Percentiles rank a stretch among this genome's conserved stretches.
These are phyloP conservation scores for Pantherophis alleghaniensis DNA, from an alignment of 2,797 vertebrate species.

Conservation along the genomic window DNA sequence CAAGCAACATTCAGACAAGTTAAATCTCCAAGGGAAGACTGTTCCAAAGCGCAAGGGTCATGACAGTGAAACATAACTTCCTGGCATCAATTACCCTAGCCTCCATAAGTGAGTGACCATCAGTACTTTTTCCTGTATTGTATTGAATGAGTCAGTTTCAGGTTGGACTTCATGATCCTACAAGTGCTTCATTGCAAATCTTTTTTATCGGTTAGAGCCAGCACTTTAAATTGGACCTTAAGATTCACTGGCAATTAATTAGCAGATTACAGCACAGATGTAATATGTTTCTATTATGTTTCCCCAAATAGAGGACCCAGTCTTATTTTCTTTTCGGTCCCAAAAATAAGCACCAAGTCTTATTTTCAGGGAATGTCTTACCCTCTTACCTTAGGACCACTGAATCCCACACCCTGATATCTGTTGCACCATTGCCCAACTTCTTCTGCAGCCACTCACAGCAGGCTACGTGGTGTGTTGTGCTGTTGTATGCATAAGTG, in stretches of 20 bases:
- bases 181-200: background rate
- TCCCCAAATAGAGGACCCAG: no score
- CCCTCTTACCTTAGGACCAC: no score
- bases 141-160: background rate
- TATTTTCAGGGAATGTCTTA: no score
- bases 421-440: no score
- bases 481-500: no score
- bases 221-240: background rate
- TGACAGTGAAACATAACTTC: background rate
- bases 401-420: no score
- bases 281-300: background rate
- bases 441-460: no score
- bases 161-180: background rate
- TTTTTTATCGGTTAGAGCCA: background rate
- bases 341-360: no score
- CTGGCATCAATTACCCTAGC: background rate
- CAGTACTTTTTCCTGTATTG: background rate
- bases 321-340: no score
- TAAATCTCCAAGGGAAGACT: background rate
- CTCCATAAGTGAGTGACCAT: background rate
- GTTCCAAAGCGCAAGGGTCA: background rate
- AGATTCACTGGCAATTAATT: background rate
- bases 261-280: background rate
- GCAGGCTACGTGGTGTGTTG: no score
- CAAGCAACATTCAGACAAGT: background rate